phyloP scores from a whole-genome alignment of 2,113 vertebrate species.

The Xiphophorus hellerii region DNA sequence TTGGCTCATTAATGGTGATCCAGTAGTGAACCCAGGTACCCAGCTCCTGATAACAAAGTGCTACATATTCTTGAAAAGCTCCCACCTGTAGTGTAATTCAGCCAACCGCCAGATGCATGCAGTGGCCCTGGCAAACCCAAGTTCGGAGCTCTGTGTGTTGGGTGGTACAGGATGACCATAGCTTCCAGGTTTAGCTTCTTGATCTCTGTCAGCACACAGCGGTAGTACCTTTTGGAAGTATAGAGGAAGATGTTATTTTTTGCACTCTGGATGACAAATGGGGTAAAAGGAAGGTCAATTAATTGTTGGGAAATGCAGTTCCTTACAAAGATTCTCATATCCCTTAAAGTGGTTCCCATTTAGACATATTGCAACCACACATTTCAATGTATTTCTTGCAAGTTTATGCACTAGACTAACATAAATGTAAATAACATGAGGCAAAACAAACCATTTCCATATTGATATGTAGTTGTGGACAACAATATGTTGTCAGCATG shows the following conservation, averaged over 20 bases:
- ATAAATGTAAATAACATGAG: background rate
- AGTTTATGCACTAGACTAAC: background rate
- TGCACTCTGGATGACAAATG: background rate
- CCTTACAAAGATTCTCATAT: background rate
- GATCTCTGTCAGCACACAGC: constrained; percentile 87
- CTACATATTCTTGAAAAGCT: constrained; percentile 87
- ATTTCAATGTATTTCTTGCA: background rate
- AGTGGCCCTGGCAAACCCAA: constrained; percentile 84
- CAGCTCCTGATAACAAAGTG: constrained; percentile 89
- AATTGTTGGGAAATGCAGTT: background rate
- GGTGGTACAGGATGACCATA: constrained; percentile 89
- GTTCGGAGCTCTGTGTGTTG: constrained; percentile 80
- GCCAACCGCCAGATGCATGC: constrained; percentile 86
- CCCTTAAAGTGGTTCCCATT: background rate
- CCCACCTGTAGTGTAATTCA: constrained; percentile 82
- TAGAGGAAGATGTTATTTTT: constrained; percentile 1
- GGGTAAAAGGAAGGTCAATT: background rate
- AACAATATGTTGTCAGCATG: too few relatives aligned
- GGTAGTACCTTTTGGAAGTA: constrained; percentile 82
- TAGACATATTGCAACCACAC: background rate
- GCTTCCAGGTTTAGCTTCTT: constrained; percentile 80
- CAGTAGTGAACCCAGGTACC: constrained; percentile 87
- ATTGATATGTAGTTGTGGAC: background rate
- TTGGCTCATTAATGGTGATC: constrained; percentile 97
- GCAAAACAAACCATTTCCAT: background rate